phyloP scores from a whole-genome alignment of 2,113 vertebrate species.

The Megaleporinus macrocephalus region DNA sequence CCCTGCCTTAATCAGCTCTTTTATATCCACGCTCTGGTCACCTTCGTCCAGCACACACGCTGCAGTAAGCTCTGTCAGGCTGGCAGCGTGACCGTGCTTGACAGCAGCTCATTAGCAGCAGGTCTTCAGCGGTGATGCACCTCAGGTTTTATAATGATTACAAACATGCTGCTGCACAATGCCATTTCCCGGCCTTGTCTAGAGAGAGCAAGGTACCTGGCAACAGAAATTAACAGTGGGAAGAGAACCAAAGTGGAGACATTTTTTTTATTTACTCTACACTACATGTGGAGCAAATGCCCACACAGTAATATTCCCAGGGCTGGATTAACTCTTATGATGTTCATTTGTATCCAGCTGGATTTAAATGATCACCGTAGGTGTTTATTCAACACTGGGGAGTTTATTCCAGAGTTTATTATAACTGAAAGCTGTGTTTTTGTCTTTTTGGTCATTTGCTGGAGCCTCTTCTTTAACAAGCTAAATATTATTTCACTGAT shows the following conservation, averaged over 20 bases:
- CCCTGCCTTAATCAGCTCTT: constrained; percentile 35
- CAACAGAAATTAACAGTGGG: not conserved
- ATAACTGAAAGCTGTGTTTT: not conserved
- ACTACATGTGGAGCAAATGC: not conserved
- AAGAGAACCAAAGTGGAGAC: not conserved
- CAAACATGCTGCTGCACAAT: constrained; percentile 19
- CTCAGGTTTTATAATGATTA: constrained; percentile 41
- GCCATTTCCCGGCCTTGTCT: not conserved
- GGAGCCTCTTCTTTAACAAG: not conserved
- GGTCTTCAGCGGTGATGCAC: constrained; percentile 16
- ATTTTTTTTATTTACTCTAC: not conserved
- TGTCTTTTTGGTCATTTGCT: not conserved
- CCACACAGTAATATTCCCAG: not conserved
- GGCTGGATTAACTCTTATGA: not conserved
- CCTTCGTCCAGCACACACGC: not conserved
- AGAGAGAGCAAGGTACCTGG: not conserved
- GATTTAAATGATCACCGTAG: not conserved
- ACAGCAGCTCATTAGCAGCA: constrained; percentile 29
- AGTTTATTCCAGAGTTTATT: not conserved
- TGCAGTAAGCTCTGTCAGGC: not conserved
- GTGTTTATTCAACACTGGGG: constrained; percentile 2
- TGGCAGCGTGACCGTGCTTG: not conserved
- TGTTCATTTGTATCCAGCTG: not conserved
- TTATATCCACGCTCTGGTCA: constrained; percentile 11
- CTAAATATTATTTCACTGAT: constrained; percentile 10